Conservation (phyloP, 2,888 invertebrate genomes). For the Netelia inedita region DNA sequence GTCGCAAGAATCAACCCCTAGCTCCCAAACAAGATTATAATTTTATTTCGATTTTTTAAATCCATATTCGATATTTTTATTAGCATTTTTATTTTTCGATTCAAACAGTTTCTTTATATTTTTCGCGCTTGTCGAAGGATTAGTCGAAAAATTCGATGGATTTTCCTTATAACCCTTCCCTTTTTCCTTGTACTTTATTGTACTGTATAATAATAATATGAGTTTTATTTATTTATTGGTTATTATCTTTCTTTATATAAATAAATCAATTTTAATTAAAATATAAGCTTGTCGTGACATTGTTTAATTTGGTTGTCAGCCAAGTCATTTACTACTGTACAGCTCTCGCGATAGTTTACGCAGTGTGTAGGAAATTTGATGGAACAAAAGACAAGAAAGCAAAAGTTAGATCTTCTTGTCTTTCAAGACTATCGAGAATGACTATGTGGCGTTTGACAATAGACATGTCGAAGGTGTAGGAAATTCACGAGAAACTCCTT, state of each 20-base stretch:
- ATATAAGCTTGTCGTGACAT: neutral
- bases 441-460: conserved; percentile 35
- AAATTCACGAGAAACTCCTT: conserved; percentile 43
- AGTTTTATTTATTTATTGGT: neutral
- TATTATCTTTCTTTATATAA: neutral
- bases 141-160: too few species aligned
- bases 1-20: too few species aligned
- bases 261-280: neutral
- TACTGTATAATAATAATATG: too few species aligned
- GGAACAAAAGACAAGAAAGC: conserved; percentile 23
- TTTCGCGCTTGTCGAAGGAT: too few species aligned
- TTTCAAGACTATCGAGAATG: neutral
- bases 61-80: too few species aligned
- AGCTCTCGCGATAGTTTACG: neutral
- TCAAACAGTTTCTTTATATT: too few species aligned
- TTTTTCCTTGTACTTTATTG: too few species aligned
- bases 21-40: too few species aligned
- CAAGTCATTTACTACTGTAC: conserved; percentile 1
- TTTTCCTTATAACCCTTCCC: too few species aligned
- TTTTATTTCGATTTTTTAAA: too few species aligned
- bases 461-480: neutral
- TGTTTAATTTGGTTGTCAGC: conserved; percentile 1
- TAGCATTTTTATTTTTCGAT: too few species aligned
- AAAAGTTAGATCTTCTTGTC: conserved; percentile 31
- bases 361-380: conserved; percentile 3